These are phyloP conservation scores for Torymus texanus DNA, from an alignment of 2,888 invertebrate genomes.

Conservation along the genomic window DNA sequence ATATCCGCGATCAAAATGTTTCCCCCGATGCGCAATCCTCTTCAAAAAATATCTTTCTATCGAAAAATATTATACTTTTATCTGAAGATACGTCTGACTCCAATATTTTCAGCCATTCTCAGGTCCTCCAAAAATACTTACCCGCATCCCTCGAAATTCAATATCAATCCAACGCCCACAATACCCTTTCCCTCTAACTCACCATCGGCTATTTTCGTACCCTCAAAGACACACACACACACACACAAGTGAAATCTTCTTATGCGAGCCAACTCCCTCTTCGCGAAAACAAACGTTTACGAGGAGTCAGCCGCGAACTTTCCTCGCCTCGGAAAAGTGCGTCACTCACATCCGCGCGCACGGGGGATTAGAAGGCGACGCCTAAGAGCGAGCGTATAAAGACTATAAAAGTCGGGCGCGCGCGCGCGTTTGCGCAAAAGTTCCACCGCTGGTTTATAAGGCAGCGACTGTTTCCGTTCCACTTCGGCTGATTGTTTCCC, in stretches of 20 bases:
- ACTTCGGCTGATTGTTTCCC: slow-evolving; percentile 46
- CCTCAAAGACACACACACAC: neutral
- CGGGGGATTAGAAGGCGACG: slow-evolving; percentile 17
- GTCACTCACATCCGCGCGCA: slow-evolving; percentile 2
- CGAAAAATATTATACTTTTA: too few species aligned
- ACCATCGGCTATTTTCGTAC: slow-evolving; percentile 12
- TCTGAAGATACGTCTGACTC: too few species aligned
- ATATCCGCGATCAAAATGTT: too few species aligned
- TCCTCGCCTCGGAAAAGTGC: neutral
- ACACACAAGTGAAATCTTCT: slow-evolving; percentile 25
- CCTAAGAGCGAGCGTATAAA: slow-evolving; percentile 27
- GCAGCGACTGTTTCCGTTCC: slow-evolving; percentile 7
- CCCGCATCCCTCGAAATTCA: too few species aligned
- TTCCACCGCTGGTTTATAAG: slow-evolving; percentile 23
- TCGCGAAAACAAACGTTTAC: slow-evolving; percentile 35
- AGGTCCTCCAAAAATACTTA: too few species aligned
- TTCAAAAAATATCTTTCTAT: too few species aligned
- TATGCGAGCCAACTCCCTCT: neutral
- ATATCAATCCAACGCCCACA: too few species aligned
- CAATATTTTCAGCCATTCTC: too few species aligned
- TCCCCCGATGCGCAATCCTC: too few species aligned
- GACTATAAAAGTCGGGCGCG: slow-evolving; percentile 18
- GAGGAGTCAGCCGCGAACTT: slow-evolving; percentile 18
- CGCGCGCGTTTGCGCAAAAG: neutral
- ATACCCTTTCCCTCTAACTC: neutral